These are phyloP conservation scores for Notoglanidium macrostoma DNA, from an alignment of 2,797 vertebrate species.

Conservation along the genomic window DNA sequence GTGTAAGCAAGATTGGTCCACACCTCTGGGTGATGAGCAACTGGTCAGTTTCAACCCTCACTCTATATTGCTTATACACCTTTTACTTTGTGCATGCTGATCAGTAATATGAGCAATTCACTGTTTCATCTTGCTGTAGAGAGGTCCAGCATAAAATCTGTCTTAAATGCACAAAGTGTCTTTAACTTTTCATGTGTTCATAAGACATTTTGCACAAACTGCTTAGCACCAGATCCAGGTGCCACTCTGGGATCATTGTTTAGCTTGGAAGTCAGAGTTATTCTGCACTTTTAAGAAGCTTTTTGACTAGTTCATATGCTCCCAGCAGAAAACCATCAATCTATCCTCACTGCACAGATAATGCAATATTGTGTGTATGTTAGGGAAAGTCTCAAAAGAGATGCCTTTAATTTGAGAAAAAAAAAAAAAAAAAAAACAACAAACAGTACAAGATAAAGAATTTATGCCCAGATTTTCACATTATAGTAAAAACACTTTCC, in stretches of 20 bases:
- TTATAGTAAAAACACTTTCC: neutral
- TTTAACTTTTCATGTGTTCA: neutral
- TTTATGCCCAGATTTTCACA: neutral
- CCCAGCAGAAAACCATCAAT: neutral
- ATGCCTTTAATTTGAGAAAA: neutral
- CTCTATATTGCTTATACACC: neutral
- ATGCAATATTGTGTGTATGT: neutral
- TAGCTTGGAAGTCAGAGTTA: neutral
- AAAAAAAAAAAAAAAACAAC: too few relatives aligned
- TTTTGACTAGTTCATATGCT: too few relatives aligned
- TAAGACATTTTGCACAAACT: neutral
- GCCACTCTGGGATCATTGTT: neutral
- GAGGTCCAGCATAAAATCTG: neutral
- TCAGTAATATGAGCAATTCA: neutral
- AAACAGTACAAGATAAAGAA: neutral
- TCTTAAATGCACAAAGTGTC: neutral
- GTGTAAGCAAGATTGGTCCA: slow-evolving; percentile 67
- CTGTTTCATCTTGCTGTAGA: neutral
- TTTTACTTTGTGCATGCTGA: neutral
- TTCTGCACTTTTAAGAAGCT: neutral
- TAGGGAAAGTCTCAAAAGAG: neutral
- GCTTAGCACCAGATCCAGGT: neutral
- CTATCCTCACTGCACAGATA: neutral
- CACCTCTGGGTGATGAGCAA: slow-evolving; percentile 61
- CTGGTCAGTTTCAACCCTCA: slow-evolving; percentile 28